phyloP scores from a whole-genome alignment of 2,888 invertebrate species.

The Ectemnius lituratus region DNA sequence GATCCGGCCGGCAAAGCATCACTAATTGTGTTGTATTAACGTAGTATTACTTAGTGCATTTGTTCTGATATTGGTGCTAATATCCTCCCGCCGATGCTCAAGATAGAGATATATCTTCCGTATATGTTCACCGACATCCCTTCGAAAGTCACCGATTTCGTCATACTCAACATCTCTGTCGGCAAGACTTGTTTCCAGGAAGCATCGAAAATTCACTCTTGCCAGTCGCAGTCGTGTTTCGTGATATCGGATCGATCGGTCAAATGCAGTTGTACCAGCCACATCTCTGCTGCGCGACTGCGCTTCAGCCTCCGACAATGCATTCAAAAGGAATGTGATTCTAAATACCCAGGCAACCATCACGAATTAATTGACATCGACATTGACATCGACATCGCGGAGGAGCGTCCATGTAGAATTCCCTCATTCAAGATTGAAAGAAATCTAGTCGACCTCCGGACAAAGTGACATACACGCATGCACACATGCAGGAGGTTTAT shows the following conservation, averaged over 20 bases:
- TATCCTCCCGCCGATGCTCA: slow-evolving; percentile 47
- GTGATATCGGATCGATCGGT: slow-evolving; percentile 72
- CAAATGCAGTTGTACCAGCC: slow-evolving; percentile 75
- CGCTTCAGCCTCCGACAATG: slow-evolving; percentile 74
- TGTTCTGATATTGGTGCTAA: slow-evolving; percentile 43
- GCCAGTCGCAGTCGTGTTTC: slow-evolving; percentile 61
- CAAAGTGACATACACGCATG: not conserved
- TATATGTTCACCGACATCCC: slow-evolving; percentile 49
- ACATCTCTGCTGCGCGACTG: slow-evolving; percentile 75
- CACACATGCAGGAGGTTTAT: not conserved
- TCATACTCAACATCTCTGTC: slow-evolving; percentile 32
- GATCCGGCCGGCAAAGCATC: not conserved
- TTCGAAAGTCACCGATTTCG: slow-evolving; percentile 41
- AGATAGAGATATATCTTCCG: slow-evolving; percentile 47
- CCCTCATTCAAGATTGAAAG: too few species aligned
- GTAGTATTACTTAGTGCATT: slow-evolving; percentile 54
- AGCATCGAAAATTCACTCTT: slow-evolving; percentile 46
- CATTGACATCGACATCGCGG: not conserved
- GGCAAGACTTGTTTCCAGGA: slow-evolving; percentile 47
- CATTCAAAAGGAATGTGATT: slow-evolving; percentile 71
- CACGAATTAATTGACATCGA: not conserved
- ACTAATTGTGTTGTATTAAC: not conserved
- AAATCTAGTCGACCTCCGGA: too few species aligned
- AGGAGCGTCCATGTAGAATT: not conserved
- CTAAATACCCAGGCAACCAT: slow-evolving; percentile 22